These are phyloP conservation scores for Hydra vulgaris DNA, from an alignment of 30 jellyfish, hydroid and myxozoan species.

Conservation along the genomic window DNA sequence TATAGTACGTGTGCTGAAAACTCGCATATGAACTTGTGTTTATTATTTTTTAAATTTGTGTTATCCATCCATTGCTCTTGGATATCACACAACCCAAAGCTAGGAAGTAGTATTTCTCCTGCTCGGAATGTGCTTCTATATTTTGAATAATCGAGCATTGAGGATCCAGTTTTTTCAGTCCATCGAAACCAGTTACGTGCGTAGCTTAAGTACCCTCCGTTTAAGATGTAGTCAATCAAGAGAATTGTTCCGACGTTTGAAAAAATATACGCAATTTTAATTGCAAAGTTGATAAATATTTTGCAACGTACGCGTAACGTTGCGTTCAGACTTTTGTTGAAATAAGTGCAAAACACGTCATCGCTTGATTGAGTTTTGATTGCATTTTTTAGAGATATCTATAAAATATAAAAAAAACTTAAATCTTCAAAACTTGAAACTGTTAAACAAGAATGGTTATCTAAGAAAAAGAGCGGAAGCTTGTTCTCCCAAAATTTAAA, in stretches of 20 bases:
- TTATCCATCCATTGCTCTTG: conserved; percentile 5
- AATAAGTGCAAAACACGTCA: conserved; percentile 30
- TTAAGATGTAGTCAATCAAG: not conserved
- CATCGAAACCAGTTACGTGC: conserved; percentile 10
- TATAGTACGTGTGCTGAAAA: not conserved
- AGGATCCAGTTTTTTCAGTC: not conserved
- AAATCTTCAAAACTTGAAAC: too few species aligned
- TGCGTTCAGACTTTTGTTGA: conserved; percentile 12
- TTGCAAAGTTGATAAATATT: not conserved
- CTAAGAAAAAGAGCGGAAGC: too few species aligned
- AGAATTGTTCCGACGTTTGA: conserved; percentile 1
- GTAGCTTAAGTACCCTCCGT: conserved; percentile 9
- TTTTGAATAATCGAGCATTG: conserved; percentile 7
- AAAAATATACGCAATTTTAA: conserved; percentile 7
- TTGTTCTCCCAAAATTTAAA: too few species aligned
- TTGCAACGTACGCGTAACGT: conserved; percentile 1
- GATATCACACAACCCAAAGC: conserved; percentile 17
- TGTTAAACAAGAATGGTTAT: too few species aligned
- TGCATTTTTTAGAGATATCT: conserved; percentile 3
- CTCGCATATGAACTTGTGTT: conserved; percentile 18
- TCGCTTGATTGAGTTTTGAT: conserved; percentile 36
- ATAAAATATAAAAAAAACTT: not conserved
- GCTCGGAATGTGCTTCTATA: not conserved
- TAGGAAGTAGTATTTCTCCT: conserved; percentile 7
- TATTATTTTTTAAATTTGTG: not conserved